Evolutionary conservation across 1,140 invertebrate species (phyloP).

Genomic region (Ladona fulva): DNA sequence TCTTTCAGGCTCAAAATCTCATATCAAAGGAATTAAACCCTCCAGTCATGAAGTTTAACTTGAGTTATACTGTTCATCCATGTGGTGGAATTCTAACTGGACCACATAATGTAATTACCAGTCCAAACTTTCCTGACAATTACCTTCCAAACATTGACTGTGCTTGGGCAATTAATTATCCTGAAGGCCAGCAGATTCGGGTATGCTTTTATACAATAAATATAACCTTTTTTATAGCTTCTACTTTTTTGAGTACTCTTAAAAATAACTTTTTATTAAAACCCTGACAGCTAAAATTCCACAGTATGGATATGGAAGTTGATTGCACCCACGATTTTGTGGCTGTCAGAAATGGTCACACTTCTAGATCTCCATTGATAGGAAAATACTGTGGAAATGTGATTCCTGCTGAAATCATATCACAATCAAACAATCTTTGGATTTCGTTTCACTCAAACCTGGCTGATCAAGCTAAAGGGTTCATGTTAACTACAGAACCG

Average conservation of each 20-base stretch:
- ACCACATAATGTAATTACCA: conserved; percentile 30
- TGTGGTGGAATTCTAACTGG: conserved; percentile 50
- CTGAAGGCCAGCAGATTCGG: conserved; percentile 39
- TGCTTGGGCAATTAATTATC: conserved; percentile 48
- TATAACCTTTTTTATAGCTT: conserved; percentile 27
- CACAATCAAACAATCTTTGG: conserved; percentile 42
- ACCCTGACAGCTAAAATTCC: conserved; percentile 28
- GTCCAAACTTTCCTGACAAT: conserved; percentile 30
- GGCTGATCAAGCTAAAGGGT: conserved; percentile 25
- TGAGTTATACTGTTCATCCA: too few relatives aligned
- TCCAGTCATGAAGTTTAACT: too few relatives aligned
- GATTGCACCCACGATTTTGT: conserved; percentile 23
- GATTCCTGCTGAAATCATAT: conserved; percentile 33
- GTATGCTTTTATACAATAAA: conserved; percentile 34
- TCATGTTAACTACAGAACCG: conserved; percentile 29
- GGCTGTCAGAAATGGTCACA: conserved; percentile 42
- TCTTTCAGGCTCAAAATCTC: too few relatives aligned
- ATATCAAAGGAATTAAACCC: too few relatives aligned
- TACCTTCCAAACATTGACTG: conserved; percentile 45
- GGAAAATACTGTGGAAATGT: conserved; percentile 49
- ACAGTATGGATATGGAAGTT: conserved; percentile 27
- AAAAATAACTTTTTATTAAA: background rate
- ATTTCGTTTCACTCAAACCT: conserved; percentile 50
- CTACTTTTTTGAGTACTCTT: conserved; percentile 27
- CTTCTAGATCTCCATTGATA: conserved; percentile 42